These are phyloP conservation scores for Drosophila mauritiana DNA, from an alignment of 1,140 invertebrate genomes.

Conservation along the genomic window DNA sequence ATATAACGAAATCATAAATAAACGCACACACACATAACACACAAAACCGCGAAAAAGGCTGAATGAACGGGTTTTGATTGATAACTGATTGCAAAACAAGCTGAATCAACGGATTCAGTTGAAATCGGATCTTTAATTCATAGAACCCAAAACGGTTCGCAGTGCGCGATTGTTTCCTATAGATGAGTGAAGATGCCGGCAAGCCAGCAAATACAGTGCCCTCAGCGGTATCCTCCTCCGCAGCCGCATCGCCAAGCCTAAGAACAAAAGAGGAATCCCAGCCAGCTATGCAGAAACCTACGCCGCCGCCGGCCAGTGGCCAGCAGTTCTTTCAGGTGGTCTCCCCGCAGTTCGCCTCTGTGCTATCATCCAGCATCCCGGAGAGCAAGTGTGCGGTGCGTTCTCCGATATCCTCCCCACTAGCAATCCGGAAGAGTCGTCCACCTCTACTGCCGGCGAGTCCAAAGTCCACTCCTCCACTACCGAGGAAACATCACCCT, in stretches of 20 bases:
- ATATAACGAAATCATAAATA: background rate
- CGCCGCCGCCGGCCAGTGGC: slow-evolving; percentile 52
- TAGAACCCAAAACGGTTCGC: slow-evolving; percentile 8
- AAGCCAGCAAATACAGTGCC: slow-evolving; percentile 49
- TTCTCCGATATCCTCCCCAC: slow-evolving; percentile 73
- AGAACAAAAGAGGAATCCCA: slow-evolving; percentile 37
- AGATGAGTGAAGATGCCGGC: slow-evolving; percentile 78
- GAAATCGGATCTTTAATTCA: background rate
- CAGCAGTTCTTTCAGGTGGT: slow-evolving; percentile 76
- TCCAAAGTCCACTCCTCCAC: slow-evolving; percentile 80
- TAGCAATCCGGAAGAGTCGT: slow-evolving; percentile 70
- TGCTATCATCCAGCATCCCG: slow-evolving; percentile 69
- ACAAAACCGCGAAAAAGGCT: slow-evolving; percentile 6
- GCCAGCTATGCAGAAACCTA: slow-evolving; percentile 55
- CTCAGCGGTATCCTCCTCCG: slow-evolving; percentile 20
- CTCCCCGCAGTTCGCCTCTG: slow-evolving; percentile 74
- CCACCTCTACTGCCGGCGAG: slow-evolving; percentile 60
- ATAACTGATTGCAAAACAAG: background rate
- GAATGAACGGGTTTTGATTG: background rate
- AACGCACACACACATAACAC: slow-evolving; percentile 37
- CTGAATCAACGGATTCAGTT: background rate
- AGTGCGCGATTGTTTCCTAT: slow-evolving; percentile 37
- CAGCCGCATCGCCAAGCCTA: slow-evolving; percentile 21
- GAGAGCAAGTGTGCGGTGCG: slow-evolving; percentile 66
- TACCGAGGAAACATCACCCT: slow-evolving; percentile 70